Evolutionary conservation across 2,113 vertebrate genomes (phyloP), one percentile per base, ranked within the genome.

Genomic region (Poicephalus meyeri): DNA sequence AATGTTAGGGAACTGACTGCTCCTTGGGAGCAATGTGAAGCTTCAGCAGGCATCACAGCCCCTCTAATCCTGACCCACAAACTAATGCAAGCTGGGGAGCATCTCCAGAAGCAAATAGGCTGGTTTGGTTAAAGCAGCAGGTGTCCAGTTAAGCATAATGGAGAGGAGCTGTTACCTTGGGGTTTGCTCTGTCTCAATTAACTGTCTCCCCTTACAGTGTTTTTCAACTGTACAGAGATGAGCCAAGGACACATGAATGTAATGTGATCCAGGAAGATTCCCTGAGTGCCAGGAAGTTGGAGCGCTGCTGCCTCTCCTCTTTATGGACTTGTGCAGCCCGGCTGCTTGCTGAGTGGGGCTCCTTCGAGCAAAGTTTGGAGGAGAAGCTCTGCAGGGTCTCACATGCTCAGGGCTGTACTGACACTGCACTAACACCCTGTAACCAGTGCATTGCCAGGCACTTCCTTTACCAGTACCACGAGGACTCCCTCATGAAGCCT

Each of bases 141-240:
- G 26, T 74, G 63, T 74, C 47, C 70, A 50, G 1, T 68, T 49
- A 24, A 70, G 60, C 58, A 11, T 35, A 58, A 65, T 0, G 19
- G 66, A 70, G 53, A 88, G 46, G 81, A 71, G 39, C 64, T 28
- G 12, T 35, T 50, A 72, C 60, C 72, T 71, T 61, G 80, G 80
- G 65, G 69, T 86, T 79, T 92, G 82, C 80, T 60, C 91, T 79
- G 80, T 83, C 88, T 92, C 87, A 93, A 83, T 96, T 90, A 92
- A 91, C 73, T 91, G 96, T 33, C 95, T 96, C 90, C 78, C 90
- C 55, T 95, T 88, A 96, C 94, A 80, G 95, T 92, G 91, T 93
- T 95, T 96, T 96, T 94, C 83, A 71, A 95, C 95, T 96, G 94
- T 96, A 97, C 93, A 79, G 94, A 81, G 93, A 95, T 60, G 93